Evolutionary conservation across 2,888 invertebrate genomes (phyloP).

Genomic region (Ecliptopera silaceata): DNA sequence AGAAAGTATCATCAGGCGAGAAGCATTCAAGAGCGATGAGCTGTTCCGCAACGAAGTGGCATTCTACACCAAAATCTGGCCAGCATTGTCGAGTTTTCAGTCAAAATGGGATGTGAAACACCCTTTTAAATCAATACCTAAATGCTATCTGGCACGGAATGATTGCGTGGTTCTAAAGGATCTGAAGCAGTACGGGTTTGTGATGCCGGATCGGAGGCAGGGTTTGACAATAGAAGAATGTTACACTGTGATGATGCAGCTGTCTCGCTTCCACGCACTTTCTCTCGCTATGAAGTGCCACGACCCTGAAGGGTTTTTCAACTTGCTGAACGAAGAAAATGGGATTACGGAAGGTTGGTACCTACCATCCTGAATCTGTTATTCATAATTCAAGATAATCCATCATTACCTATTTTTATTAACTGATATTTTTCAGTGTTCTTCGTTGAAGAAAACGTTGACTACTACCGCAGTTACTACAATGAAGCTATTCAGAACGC

Average conservation of each 20-base stretch:
- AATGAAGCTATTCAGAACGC: slow-evolving; percentile 85
- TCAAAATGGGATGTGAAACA: slow-evolving; percentile 62
- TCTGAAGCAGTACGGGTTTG: slow-evolving; percentile 82
- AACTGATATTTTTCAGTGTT: slow-evolving; percentile 80
- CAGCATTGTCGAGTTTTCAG: slow-evolving; percentile 85
- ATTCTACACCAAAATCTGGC: slow-evolving; percentile 88
- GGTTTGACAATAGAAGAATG: slow-evolving; percentile 85
- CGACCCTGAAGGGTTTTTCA: slow-evolving; percentile 81
- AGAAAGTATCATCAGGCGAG: slow-evolving; percentile 84
- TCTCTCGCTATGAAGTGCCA: slow-evolving; percentile 85
- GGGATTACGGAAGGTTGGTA: slow-evolving; percentile 69
- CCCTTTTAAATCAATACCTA: slow-evolving; percentile 83
- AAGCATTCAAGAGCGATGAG: slow-evolving; percentile 87
- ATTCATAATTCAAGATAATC: too few species aligned
- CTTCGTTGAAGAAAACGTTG: slow-evolving; percentile 85
- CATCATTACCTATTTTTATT: too few species aligned
- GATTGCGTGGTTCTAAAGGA: slow-evolving; percentile 85
- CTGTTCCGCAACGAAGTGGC: slow-evolving; percentile 88
- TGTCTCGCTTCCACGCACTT: slow-evolving; percentile 86
- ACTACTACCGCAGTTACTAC: slow-evolving; percentile 88
- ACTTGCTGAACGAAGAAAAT: slow-evolving; percentile 71
- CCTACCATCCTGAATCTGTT: neutral
- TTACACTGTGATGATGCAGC: slow-evolving; percentile 81
- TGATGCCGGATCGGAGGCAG: slow-evolving; percentile 85
- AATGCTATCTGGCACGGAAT: slow-evolving; percentile 83